Conservation (phyloP, 2,113 vertebrate genomes). For the Leptosomus discolor region DNA sequence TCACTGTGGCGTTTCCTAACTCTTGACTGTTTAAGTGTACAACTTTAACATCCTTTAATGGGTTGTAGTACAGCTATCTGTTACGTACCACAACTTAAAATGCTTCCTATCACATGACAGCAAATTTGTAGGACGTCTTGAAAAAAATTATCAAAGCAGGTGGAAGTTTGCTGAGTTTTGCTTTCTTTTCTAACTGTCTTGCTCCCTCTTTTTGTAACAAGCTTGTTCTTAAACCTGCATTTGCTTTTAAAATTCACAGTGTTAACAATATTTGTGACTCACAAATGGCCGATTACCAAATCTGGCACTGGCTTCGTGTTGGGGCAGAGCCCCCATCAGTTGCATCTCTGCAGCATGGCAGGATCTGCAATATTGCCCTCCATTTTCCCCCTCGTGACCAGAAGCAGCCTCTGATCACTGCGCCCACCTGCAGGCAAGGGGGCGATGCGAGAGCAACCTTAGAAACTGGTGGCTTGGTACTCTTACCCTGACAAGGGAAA, state of each 20-base stretch:
- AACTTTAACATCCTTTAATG: not conserved
- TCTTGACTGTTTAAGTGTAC: not conserved
- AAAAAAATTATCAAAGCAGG: not conserved
- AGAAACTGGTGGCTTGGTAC: not conserved
- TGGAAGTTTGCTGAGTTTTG: not conserved
- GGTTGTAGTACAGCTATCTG: not conserved
- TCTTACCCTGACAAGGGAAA: not conserved
- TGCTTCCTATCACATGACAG: not conserved
- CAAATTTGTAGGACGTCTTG: not conserved
- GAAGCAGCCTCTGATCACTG: not conserved
- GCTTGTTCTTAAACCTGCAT: not conserved
- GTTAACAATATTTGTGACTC: not conserved
- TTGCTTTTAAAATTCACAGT: not conserved
- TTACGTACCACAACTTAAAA: not conserved
- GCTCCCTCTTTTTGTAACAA: not conserved
- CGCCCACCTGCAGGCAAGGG: rapidly evolving
- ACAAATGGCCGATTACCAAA: rapidly evolving
- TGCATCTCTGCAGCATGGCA: rapidly evolving
- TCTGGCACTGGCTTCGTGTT: not conserved
- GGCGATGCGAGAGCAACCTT: not conserved
- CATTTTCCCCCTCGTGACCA: not conserved
- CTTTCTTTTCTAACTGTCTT: not conserved
- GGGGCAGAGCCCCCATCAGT: not conserved
- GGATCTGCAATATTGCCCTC: rapidly evolving
- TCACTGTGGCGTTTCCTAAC: not conserved